Base-by-base conservation (phyloP, 92 coral and sea anemone genomes). In the Paragorgia papillata region DNA sequence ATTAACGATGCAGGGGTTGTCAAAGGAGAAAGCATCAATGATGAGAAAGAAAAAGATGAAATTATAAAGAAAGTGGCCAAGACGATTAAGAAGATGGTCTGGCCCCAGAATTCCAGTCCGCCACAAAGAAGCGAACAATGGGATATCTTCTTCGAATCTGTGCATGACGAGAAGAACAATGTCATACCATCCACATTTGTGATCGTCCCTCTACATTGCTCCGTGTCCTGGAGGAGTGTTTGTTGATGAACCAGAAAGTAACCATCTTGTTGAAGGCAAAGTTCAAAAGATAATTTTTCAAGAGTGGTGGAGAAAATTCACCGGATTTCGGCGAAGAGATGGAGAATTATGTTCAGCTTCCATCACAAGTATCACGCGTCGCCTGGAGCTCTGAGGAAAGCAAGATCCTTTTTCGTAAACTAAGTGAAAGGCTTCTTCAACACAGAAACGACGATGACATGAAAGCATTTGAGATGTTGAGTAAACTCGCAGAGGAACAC, bases 81-180 rank as follows among this genome's bases (percentile, higher is more conserved):
- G 20, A 32, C 18, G 10, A 60, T 82, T 50, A 73, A 73, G 39
- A 51, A 71, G 35, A 82, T 82, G 80, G 54, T 51, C 21, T 82
- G 80, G 80, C 85, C 85, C 32, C 74, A 82, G 26, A 14, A 62
- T 24, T 35, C 51, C 62, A 65, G 64, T 31, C 41, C 44, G 50
- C 80, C 85, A 73, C 22, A 60, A 31, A 46, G 75, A 27, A 80
- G 85, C 46, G 50, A 37, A 71, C 57, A 68, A 35, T 82, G 85
- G 85, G 85, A 82, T 30, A 82, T 82, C 41, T 51, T 50, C 49
- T 82, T 82, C 37, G 80, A 82, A 58, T 55, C 80, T 58, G 85
- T 82, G 49, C 27, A 27, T 18, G 85, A 82, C 69, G n/a, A 17
- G 21, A 44, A 44, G 2, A n/a, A n/a, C n/a, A 35, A 19, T 24